A percentile compares a stretch with the other conserved stretches of the same genome.
Conservation (phyloP, 2,113 vertebrate genomes). For the Pomatostomus ruficeps region DNA sequence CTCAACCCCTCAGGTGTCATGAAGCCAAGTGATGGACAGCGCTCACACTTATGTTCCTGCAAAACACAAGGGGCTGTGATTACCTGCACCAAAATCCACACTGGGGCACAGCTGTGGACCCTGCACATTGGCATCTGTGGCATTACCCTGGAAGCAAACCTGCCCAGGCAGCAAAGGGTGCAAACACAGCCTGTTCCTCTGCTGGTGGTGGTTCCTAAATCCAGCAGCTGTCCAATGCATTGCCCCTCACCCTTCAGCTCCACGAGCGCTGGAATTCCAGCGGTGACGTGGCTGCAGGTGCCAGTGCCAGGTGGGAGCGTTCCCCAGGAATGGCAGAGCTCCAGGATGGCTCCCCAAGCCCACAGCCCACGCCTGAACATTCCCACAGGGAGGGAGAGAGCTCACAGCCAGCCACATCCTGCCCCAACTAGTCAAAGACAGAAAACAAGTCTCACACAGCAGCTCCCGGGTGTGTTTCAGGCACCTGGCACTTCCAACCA, state of each 20-base stretch:
- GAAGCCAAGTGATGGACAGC: neutral
- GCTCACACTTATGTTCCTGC: fast-evolving
- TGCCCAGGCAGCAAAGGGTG: neutral
- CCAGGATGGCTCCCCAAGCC: neutral
- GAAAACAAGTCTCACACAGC: neutral
- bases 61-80: neutral
- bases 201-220: neutral
- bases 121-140: fast-evolving
- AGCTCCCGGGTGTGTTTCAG: fast-evolving
- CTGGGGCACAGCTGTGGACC: fast-evolving
- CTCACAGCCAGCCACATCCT: neutral
- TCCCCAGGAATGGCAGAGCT: neutral
- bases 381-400: neutral
- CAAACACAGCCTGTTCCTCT: fast-evolving
- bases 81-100: neutral
- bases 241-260: fast-evolving
- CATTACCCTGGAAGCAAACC: neutral
- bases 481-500: neutral
- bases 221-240: neutral
- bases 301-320: neutral
- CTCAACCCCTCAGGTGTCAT: neutral
- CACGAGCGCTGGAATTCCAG: neutral
- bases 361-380: neutral
- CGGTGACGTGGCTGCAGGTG: fast-evolving
- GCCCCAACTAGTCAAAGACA: neutral